Percentiles rank a stretch among this genome's conserved stretches.
phyloP scores from a whole-genome alignment of 2,113 vertebrate species.

The Ovis aries region ARS-UI_Ramb_v3.0 NC_056061.1:13708001-13708500 shows the following conservation, averaged over 20 bases:
- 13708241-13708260: neutral
- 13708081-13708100: neutral
- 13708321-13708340: neutral
- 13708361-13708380: neutral
- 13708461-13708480: neutral
- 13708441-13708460: neutral
- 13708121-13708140: neutral
- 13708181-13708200: neutral
- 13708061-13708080: neutral
- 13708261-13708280: neutral
- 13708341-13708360: neutral
- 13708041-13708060: neutral
- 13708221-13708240: neutral
- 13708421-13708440: neutral
- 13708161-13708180: neutral
- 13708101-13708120: neutral
- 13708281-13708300: neutral
- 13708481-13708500: neutral
- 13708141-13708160: neutral
- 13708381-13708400: neutral
- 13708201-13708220: neutral
- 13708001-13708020: neutral
- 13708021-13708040: neutral
- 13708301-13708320: neutral
- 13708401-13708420: neutral